A percentile compares a stretch with the other conserved stretches of the same genome.
phyloP scores from a whole-genome alignment of 2,888 invertebrate species.

The Hemithea aestivaria region DNA sequence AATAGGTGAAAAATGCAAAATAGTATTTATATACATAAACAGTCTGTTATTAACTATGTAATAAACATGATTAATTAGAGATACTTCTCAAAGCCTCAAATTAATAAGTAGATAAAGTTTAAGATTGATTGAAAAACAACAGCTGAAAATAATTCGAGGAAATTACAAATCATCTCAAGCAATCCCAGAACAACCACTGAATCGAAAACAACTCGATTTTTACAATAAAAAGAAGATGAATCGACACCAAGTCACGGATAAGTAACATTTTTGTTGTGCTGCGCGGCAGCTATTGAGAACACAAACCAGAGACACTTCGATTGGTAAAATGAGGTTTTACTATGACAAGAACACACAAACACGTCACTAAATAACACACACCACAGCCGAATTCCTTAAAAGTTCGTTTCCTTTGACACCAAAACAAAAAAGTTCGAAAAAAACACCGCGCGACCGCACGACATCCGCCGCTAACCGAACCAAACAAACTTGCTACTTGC shows the following conservation, averaged over 20 bases:
- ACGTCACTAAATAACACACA: constrained; percentile 44
- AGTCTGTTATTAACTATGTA: no score
- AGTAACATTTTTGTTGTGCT: constrained; percentile 40
- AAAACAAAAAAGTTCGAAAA: constrained; percentile 57
- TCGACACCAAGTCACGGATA: constrained; percentile 9
- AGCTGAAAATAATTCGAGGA: no score
- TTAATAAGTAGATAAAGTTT: no score
- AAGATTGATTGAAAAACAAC: no score
- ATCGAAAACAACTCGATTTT: no score
- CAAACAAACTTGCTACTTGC: constrained; percentile 60
- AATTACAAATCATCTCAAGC: no score
- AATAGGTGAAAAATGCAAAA: no score
- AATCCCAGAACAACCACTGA: no score
- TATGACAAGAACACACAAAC: constrained; percentile 42
- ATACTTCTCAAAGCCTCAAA: no score
- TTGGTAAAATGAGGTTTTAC: constrained; percentile 22
- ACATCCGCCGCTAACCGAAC: constrained; percentile 58
- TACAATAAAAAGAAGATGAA: no score
- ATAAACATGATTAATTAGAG: no score
- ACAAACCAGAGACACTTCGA: constrained; percentile 31
- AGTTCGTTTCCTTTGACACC: constrained; percentile 50
- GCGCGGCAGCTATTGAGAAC: constrained; percentile 10
- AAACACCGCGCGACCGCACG: constrained; percentile 53
- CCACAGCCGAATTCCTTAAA: constrained; percentile 46
- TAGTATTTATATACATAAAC: no score